These are phyloP conservation scores for Ptycholaimellus sp. DNA, from an alignment of 2,888 invertebrate species.

Conservation along the genomic window DNA sequence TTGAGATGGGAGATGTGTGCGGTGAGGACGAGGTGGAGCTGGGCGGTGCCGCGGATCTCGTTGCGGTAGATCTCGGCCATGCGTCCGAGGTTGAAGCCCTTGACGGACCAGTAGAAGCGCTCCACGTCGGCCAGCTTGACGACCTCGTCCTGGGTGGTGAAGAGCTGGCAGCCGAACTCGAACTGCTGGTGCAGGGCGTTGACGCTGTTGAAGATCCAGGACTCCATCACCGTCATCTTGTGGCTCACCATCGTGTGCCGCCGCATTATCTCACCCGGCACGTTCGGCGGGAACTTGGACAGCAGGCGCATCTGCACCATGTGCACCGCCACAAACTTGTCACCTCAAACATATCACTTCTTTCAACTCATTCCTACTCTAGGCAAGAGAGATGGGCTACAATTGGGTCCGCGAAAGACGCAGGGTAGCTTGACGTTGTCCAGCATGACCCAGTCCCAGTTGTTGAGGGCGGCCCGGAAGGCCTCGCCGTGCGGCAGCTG, in stretches of 20 bases:
- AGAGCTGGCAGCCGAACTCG: constrained; percentile 17
- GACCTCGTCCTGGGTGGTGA: constrained; percentile 14
- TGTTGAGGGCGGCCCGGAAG: constrained; percentile 5
- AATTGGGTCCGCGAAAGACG: constrained; percentile 4
- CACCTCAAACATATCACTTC: too few species aligned
- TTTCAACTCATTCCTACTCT: too few species aligned
- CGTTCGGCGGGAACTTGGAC: constrained; percentile 15
- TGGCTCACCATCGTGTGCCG: constrained; percentile 14
- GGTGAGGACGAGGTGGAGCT: constrained; percentile 9
- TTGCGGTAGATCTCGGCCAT: constrained; percentile 11
- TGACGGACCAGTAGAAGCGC: constrained; percentile 18
- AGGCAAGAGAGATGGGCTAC: too few species aligned
- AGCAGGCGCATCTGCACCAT: constrained; percentile 17
- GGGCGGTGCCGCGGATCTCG: constrained; percentile 8
- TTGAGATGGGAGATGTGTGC: constrained; percentile 10
- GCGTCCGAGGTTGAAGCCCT: constrained; percentile 11
- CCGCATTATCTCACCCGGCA: constrained; percentile 11
- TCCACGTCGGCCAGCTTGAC: constrained; percentile 13
- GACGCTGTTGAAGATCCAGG: constrained; percentile 17
- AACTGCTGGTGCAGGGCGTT: constrained; percentile 14
- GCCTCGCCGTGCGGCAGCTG: constrained; percentile 6
- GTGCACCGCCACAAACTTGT: constrained; percentile 12
- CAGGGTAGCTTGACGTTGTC: constrained; percentile 3
- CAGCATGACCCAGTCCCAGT: constrained; percentile 6
- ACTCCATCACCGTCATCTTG: constrained; percentile 8